Evolutionary conservation across 1,140 invertebrate species (phyloP).

Genomic region (Orchesella cincta): DNA sequence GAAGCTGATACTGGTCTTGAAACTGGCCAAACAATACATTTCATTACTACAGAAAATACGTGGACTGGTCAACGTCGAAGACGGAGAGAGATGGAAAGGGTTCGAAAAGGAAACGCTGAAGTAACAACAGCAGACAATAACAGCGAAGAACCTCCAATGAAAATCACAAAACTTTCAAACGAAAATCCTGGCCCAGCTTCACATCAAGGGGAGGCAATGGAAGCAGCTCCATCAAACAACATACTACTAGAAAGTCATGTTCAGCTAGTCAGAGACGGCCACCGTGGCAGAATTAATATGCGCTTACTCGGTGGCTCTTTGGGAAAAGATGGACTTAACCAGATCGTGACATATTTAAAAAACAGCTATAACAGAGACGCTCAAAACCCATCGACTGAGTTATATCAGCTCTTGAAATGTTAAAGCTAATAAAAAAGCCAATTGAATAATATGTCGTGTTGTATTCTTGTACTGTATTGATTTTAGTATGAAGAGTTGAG

Average conservation of each 20-base stretch:
- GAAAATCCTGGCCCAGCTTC: background rate
- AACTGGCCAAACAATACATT: background rate
- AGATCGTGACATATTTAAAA: constrained; percentile 11
- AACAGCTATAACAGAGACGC: constrained; percentile 2
- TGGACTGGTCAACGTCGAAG: constrained; percentile 19
- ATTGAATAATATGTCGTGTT: background rate
- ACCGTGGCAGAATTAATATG: background rate
- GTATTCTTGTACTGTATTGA: no score
- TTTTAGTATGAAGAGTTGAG: no score
- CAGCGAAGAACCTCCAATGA: background rate
- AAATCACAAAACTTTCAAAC: background rate
- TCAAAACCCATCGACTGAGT: constrained; percentile 4
- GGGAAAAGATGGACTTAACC: constrained; percentile 25
- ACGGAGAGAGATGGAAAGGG: constrained; percentile 18
- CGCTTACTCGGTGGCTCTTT: background rate
- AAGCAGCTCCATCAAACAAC: background rate
- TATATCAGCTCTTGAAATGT: constrained; percentile 13
- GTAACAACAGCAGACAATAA: background rate
- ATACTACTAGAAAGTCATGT: background rate
- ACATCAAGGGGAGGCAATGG: background rate
- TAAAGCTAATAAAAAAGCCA: constrained; percentile 1
- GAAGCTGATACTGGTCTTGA: background rate
- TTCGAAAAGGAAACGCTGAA: background rate
- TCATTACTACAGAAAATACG: constrained; percentile 5
- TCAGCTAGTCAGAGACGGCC: background rate